Conservation (phyloP, 2,888 invertebrate species). For the Scaptomyza cyrtandrae region DNA sequence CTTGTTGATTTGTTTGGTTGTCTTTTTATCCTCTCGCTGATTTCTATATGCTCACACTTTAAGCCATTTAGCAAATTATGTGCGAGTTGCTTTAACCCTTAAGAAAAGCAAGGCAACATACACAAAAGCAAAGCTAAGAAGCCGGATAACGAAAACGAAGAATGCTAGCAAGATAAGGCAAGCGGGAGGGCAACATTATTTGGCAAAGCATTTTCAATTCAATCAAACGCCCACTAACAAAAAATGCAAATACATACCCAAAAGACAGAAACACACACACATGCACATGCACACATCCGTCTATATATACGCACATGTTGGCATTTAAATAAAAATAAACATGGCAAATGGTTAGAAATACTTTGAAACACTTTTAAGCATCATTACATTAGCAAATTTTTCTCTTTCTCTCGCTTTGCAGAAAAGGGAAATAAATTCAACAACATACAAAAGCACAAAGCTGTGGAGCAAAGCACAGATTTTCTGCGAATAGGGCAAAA, state of each 20-base stretch:
- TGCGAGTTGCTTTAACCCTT: slow-evolving; percentile 66
- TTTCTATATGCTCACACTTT: slow-evolving; percentile 50
- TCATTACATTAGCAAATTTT: slow-evolving; percentile 81
- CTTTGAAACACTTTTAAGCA: slow-evolving; percentile 81
- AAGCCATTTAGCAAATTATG: slow-evolving; percentile 78
- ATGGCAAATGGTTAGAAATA: slow-evolving; percentile 70
- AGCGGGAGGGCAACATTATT: slow-evolving; percentile 43
- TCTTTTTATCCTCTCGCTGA: not conserved
- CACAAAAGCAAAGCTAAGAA: slow-evolving; percentile 20
- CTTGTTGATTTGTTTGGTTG: slow-evolving; percentile 33
- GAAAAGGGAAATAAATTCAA: slow-evolving; percentile 4
- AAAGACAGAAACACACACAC: slow-evolving; percentile 26
- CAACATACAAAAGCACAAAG: slow-evolving; percentile 20
- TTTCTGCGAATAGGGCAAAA: slow-evolving; percentile 21
- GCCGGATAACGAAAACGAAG: not conserved
- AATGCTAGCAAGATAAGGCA: slow-evolving; percentile 15
- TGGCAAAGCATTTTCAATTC: slow-evolving; percentile 79
- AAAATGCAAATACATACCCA: slow-evolving; percentile 49
- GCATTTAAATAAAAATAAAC: slow-evolving; percentile 80
- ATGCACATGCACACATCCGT: not conserved
- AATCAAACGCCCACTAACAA: slow-evolving; percentile 74
- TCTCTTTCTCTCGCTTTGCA: slow-evolving; percentile 18
- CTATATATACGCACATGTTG: slow-evolving; percentile 54
- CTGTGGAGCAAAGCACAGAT: slow-evolving; percentile 43
- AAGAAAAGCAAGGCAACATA: slow-evolving; percentile 35